A percentile compares a stretch with the other conserved stretches of the same genome.
These are phyloP conservation scores for Nematostella vectensis DNA, from an alignment of 92 coral and sea anemone genomes.

Conservation along the genomic window DNA sequence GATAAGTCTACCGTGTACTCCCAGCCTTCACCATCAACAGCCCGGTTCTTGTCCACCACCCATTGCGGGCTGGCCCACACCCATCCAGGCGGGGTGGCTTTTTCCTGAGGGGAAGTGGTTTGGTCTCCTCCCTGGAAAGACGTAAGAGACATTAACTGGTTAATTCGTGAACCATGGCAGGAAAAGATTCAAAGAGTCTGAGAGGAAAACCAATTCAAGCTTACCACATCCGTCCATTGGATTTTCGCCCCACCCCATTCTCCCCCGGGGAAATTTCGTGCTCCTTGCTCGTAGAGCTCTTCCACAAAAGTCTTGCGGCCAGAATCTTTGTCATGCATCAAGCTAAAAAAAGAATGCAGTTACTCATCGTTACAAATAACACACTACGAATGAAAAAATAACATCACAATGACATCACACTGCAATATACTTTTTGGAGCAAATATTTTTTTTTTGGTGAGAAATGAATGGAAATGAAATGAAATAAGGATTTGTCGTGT, in stretches of 20 bases:
- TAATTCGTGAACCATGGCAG: too few relatives aligned
- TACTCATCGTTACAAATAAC: too few relatives aligned
- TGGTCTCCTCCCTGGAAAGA: slow-evolving; percentile 52
- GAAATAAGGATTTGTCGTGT: too few relatives aligned
- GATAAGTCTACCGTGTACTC: slow-evolving; percentile 74
- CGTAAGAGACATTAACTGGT: too few relatives aligned
- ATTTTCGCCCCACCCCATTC: slow-evolving; percentile 50
- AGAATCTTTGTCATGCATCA: slow-evolving; percentile 73
- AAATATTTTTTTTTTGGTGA: too few relatives aligned
- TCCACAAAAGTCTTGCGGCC: slow-evolving; percentile 70
- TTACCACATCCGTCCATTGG: slow-evolving; percentile 71
- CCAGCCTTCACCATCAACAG: slow-evolving; percentile 92
- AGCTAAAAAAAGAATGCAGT: too few relatives aligned
- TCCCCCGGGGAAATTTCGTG: slow-evolving; percentile 65
- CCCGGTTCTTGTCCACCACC: slow-evolving; percentile 88
- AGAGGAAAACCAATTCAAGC: too few relatives aligned
- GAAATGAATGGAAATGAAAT: too few relatives aligned
- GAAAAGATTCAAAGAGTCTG: too few relatives aligned
- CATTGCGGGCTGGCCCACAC: slow-evolving; percentile 80
- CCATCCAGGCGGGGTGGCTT: slow-evolving; percentile 79
- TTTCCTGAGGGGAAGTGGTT: slow-evolving; percentile 40
- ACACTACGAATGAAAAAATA: too few relatives aligned
- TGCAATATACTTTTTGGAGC: too few relatives aligned
- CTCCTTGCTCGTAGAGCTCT: slow-evolving; percentile 66
- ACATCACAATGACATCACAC: too few relatives aligned